phyloP scores from a whole-genome alignment of 2,113 vertebrate species.

The Amblyopsis rosae region DNA sequence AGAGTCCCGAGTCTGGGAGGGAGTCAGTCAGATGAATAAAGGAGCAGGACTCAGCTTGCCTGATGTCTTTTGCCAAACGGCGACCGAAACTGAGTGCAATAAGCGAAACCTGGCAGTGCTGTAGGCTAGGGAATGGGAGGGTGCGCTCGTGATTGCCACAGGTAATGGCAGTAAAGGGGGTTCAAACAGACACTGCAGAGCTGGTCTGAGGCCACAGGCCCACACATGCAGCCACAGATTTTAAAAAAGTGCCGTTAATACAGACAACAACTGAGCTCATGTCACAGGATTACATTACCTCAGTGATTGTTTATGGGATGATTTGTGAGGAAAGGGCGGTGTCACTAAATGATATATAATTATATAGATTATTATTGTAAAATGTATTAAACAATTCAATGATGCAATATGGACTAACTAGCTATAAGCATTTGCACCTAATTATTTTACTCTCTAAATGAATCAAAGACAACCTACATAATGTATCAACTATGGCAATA shows the following conservation, averaged over 20 bases:
- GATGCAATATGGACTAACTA: too few species aligned
- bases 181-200: conserved; percentile 70
- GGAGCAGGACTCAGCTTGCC: conserved; percentile 74
- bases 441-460: too few species aligned
- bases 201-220: conserved; percentile 67
- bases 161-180: conserved; percentile 50
- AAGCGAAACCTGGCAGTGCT: conserved; percentile 75
- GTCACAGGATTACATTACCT: conserved; percentile 15
- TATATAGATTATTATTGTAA: too few species aligned
- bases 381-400: too few species aligned
- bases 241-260: conserved; percentile 52
- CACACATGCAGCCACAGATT: conserved; percentile 48
- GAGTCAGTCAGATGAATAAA: conserved; percentile 31
- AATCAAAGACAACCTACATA: too few species aligned
- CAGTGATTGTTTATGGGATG: too few species aligned
- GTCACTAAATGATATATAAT: too few species aligned
- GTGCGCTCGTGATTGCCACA: conserved; percentile 58
- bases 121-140: conserved; percentile 60
- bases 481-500: too few species aligned
- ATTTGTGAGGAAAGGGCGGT: too few species aligned
- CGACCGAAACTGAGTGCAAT: conserved; percentile 71
- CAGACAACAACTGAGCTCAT: conserved; percentile 34
- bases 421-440: too few species aligned
- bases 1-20: conserved; percentile 49
- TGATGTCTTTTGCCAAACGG: conserved; percentile 57